Evolutionary conservation across 1,140 invertebrate species (phyloP).

Genomic region (Papilio polytes): DNA sequence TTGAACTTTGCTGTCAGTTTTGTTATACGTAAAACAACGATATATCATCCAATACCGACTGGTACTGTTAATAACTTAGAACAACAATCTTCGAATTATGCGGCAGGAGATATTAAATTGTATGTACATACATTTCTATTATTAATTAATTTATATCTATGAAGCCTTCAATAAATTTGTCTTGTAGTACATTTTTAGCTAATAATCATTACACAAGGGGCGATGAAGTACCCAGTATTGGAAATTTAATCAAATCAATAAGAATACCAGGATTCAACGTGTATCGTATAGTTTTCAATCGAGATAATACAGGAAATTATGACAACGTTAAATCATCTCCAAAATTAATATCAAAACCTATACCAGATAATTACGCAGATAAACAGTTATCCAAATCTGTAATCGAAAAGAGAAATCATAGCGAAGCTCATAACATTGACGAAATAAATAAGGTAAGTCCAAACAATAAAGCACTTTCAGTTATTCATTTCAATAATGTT

Average conservation of each 20-base stretch:
- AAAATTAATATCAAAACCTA: not conserved
- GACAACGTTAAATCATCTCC: not conserved
- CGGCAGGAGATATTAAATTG: not conserved
- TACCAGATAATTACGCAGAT: not conserved
- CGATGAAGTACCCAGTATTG: not conserved
- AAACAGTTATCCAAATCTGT: not conserved
- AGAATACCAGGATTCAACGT: constrained; percentile 9
- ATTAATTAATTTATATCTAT: not conserved
- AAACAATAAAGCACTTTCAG: not conserved
- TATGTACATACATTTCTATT: not conserved
- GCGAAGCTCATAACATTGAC: not conserved
- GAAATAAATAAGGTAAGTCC: not conserved
- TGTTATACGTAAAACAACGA: not conserved
- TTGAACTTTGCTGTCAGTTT: not conserved
- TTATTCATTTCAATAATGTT: not conserved
- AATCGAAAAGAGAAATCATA: not conserved
- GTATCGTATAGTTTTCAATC: constrained; percentile 1
- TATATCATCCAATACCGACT: not conserved
- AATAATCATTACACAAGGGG: not conserved
- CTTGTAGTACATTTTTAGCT: not conserved
- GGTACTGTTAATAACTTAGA: not conserved
- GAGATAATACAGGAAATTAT: not conserved
- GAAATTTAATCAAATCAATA: constrained; percentile 9
- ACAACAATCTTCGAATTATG: not conserved
- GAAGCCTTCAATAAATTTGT: not conserved